These are phyloP conservation scores for Acanthosoma haemorrhoidale DNA, from an alignment of 2,888 invertebrate species.

Conservation along the genomic window DNA sequence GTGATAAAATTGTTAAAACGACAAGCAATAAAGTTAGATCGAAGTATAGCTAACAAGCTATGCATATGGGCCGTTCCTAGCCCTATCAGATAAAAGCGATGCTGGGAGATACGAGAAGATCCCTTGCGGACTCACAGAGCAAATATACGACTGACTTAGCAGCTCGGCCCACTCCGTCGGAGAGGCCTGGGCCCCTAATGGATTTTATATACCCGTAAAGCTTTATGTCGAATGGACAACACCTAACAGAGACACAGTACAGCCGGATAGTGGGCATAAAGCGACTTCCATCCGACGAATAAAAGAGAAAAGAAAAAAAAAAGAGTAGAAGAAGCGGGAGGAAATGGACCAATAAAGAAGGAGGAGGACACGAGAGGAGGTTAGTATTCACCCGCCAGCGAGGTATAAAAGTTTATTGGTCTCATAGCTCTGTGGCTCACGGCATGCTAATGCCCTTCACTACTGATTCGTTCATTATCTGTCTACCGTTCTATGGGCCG, in stretches of 20 bases:
- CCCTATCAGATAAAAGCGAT: too few species aligned
- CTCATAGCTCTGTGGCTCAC: too few species aligned
- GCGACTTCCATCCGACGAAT: neutral
- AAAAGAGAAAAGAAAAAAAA: neutral
- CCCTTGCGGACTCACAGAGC: neutral
- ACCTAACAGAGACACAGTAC: constrained; percentile 5
- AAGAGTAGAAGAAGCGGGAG: neutral
- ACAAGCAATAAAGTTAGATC: too few species aligned
- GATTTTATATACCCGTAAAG: constrained; percentile 8
- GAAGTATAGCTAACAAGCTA: too few species aligned
- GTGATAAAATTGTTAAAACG: too few species aligned
- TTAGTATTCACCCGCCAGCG: constrained; percentile 8
- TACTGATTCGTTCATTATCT: constrained; percentile 1
- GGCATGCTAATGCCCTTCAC: constrained; percentile 1
- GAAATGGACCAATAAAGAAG: constrained; percentile 13
- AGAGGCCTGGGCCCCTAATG: too few species aligned
- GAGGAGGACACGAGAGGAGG: constrained; percentile 1
- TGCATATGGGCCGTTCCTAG: too few species aligned
- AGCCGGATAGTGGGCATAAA: neutral
- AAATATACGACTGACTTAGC: neutral
- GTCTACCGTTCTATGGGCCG: neutral
- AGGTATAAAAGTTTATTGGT: constrained; percentile 12
- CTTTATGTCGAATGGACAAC: constrained; percentile 10
- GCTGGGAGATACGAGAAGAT: too few species aligned
- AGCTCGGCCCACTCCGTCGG: too few species aligned